phyloP scores from a whole-genome alignment of 2,113 vertebrate genomes.

The Notarius quadriscutis region DNA sequence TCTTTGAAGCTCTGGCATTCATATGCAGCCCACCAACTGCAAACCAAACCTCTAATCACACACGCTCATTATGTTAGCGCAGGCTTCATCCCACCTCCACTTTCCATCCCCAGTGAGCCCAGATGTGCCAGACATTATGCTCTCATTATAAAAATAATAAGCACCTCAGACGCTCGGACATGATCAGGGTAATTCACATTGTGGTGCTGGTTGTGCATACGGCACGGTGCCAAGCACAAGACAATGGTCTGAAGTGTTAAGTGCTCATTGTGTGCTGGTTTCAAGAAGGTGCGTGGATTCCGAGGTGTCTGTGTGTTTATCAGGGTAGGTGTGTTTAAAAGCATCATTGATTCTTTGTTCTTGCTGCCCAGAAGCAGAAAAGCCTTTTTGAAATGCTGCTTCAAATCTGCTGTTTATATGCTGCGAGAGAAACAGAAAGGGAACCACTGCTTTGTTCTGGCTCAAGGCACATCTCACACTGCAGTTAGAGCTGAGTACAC shows the following conservation, averaged over 20 bases:
- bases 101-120: slow-evolving; percentile 29
- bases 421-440: background rate
- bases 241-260: slow-evolving; percentile 23
- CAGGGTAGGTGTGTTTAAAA: background rate
- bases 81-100: background rate
- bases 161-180: slow-evolving; percentile 38
- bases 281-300: background rate
- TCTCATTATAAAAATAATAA: slow-evolving; percentile 63
- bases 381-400: slow-evolving; percentile 4
- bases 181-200: slow-evolving; percentile 48
- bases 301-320: background rate
- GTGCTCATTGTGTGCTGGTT: background rate
- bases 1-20: slow-evolving; percentile 42
- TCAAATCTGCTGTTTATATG: background rate
- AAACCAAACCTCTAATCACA: slow-evolving; percentile 51
- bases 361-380: background rate
- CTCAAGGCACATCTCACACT: background rate
- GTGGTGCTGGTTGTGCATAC: slow-evolving; percentile 38
- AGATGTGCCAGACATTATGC: slow-evolving; percentile 52
- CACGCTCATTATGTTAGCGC: slow-evolving; percentile 38
- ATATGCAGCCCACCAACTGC: slow-evolving; percentile 13
- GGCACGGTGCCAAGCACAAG: slow-evolving; percentile 28
- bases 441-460: background rate
- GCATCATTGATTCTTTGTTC: background rate
- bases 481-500: background rate